Conservation (phyloP, 2,888 invertebrate species). For the Lasiommata megera region DNA sequence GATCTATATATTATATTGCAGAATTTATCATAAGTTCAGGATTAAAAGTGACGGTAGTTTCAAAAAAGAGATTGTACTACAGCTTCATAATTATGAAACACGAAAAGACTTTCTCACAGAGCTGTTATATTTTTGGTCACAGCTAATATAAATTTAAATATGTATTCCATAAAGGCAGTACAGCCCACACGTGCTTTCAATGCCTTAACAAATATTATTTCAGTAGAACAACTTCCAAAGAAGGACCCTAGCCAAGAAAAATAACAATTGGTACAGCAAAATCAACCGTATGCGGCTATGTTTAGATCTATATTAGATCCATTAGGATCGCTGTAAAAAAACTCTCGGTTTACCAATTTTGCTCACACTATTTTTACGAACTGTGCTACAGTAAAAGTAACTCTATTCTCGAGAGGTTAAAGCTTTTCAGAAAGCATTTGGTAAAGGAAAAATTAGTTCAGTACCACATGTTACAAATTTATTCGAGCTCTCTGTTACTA, state of each 20-base stretch:
- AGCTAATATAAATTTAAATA: no score
- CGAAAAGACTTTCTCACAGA: no score
- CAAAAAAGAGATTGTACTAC: no score
- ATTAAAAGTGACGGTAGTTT: no score
- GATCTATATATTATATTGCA: no score
- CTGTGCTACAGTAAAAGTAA: neutral
- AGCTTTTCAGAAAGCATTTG: neutral
- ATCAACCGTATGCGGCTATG: neutral
- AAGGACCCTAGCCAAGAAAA: neutral
- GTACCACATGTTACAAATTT: neutral
- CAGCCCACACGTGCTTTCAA: neutral
- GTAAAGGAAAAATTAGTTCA: neutral
- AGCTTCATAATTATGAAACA: no score
- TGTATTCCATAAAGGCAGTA: no score
- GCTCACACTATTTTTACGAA: neutral
- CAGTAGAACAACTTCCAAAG: neutral
- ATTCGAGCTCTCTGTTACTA: neutral
- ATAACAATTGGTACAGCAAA: neutral
- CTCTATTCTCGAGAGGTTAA: neutral
- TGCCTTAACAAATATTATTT: slow-evolving; percentile 6
- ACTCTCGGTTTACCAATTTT: slow-evolving; percentile 5
- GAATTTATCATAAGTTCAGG: no score
- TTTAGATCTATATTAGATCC: neutral
- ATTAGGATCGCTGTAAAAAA: slow-evolving; percentile 1
- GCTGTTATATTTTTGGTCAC: no score